Evolutionary conservation across 2,797 vertebrate species (phyloP).

Genomic region (Urocyon cinereoargenteus): DNA sequence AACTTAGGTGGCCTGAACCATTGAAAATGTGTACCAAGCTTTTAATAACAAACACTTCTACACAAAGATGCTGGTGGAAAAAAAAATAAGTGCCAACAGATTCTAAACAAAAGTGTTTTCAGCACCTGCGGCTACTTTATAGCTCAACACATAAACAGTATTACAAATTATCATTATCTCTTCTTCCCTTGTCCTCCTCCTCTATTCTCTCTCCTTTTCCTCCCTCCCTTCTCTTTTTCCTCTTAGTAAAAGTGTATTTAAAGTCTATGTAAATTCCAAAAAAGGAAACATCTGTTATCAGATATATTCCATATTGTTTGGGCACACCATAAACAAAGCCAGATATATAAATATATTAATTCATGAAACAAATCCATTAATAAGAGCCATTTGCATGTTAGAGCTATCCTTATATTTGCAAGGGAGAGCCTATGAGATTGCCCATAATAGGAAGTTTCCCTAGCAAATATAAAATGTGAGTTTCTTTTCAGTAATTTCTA

Average conservation of each 20-base stretch:
- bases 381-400: neutral
- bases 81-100: neutral
- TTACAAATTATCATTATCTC: neutral
- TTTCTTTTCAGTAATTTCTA: constrained; percentile 52
- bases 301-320: neutral
- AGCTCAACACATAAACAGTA: neutral
- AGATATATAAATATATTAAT: neutral
- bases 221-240: neutral
- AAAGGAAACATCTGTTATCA: neutral
- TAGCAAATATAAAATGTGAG: neutral
- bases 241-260: neutral
- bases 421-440: neutral
- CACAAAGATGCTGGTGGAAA: neutral
- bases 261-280: neutral
- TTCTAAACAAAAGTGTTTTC: neutral
- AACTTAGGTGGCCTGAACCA: neutral
- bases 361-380: neutral
- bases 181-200: neutral
- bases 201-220: neutral
- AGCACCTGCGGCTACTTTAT: neutral
- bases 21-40: neutral
- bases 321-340: neutral
- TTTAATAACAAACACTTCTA: neutral
- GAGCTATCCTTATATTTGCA: neutral
- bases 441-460: neutral